Conservation (phyloP, 2,113 vertebrate species). For the Gadus chalcogrammus region DNA sequence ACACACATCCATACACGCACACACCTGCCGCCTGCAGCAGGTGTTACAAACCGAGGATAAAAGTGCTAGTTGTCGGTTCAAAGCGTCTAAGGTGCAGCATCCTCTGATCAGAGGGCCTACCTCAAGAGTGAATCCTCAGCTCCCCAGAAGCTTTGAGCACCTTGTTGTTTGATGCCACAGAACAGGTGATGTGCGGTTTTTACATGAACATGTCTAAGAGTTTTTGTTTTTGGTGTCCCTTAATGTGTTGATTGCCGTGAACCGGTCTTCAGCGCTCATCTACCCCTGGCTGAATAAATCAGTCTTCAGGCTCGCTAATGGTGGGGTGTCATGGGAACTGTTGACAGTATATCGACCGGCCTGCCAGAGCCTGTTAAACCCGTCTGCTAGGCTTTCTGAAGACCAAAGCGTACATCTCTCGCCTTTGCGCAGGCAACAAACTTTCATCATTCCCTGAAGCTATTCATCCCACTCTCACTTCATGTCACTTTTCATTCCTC, state of each 20-base stretch:
- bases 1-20: too few species aligned
- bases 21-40: too few species aligned
- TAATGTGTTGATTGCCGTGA: conserved; percentile 6
- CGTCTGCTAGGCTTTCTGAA: conserved; percentile 41
- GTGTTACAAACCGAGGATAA: not conserved
- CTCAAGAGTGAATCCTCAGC: conserved; percentile 6
- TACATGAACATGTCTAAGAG: not conserved
- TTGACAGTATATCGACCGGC: conserved; percentile 56
- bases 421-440: conserved; percentile 62
- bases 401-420: conserved; percentile 43
- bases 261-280: conserved; percentile 15
- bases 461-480: conserved; percentile 66
- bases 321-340: conserved; percentile 39
- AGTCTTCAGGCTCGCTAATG: conserved; percentile 1
- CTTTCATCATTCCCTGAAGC: conserved; percentile 61
- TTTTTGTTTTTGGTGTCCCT: not conserved
- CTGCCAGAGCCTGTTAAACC: conserved; percentile 52
- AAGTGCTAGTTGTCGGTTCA: conserved; percentile 2
- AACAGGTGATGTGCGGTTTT: not conserved
- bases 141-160: conserved; percentile 21
- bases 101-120: conserved; percentile 34
- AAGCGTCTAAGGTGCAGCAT: conserved; percentile 31
- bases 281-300: conserved; percentile 29
- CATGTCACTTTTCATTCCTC: conserved; percentile 66
- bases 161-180: conserved; percentile 5